These are phyloP conservation scores for Kryptolebias ocellatus DNA, from an alignment of 2,797 vertebrate species.

Conservation along the genomic window DNA sequence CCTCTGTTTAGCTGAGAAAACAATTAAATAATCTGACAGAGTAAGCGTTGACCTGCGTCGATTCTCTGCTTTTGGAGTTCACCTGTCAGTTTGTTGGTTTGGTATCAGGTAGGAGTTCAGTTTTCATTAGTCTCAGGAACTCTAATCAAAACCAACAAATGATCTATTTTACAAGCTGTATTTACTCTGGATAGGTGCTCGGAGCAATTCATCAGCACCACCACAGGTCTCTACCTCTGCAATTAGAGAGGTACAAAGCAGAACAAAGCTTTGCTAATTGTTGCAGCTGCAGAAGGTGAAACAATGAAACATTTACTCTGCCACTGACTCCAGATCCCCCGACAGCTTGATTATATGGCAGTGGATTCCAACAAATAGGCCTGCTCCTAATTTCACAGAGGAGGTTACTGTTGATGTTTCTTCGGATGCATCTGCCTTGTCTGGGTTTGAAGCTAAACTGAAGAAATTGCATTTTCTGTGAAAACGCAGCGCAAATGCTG, in stretches of 20 bases:
- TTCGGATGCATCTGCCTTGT: neutral
- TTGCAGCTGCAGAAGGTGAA: neutral
- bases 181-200: neutral
- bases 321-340: neutral
- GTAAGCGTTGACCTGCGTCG: neutral
- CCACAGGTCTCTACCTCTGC: neutral
- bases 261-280: neutral
- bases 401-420: neutral
- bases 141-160: conserved; percentile 3
- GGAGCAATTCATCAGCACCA: neutral
- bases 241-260: conserved; percentile 6
- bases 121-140: conserved; percentile 15
- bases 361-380: neutral
- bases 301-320: conserved; percentile 6
- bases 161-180: conserved; percentile 11
- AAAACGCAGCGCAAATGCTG: no score
- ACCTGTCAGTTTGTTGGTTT: conserved; percentile 28
- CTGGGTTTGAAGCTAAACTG: neutral
- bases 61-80: conserved; percentile 8
- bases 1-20: neutral
- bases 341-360: neutral
- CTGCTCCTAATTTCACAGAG: neutral
- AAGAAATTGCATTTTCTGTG: no score
- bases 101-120: conserved; percentile 17
- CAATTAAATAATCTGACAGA: neutral